A percentile compares a stretch with the other conserved stretches of the same genome.
Conservation (phyloP, 2,113 vertebrate genomes). For the Salminus brasiliensis region DNA sequence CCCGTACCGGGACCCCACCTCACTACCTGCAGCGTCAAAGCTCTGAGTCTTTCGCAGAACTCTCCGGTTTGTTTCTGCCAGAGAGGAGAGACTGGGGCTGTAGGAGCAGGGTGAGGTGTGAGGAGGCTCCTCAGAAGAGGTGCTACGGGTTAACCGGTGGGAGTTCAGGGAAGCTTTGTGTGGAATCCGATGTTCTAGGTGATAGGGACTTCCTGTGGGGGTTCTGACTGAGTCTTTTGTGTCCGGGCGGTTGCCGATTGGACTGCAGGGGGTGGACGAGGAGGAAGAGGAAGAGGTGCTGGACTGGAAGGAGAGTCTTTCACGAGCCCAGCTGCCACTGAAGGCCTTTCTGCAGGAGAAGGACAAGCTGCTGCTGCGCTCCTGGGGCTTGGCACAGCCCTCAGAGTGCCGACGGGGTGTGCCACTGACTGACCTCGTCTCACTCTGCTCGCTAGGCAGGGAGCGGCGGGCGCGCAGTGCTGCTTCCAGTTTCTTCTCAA, state of each 20-base stretch:
- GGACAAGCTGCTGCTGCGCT: conserved; percentile 59
- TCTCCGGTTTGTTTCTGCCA: conserved; percentile 57
- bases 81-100: conserved; percentile 43
- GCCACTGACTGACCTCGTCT: background rate
- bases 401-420: conserved; percentile 57
- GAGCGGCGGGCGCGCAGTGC: conserved; percentile 69
- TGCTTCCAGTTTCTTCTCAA: conserved; percentile 82
- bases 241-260: conserved; percentile 12
- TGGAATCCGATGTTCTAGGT: conserved; percentile 47
- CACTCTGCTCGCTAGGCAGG: background rate
- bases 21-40: conserved; percentile 73
- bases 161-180: conserved; percentile 49
- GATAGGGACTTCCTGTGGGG: conserved; percentile 19
- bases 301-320: conserved; percentile 48
- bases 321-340: conserved; percentile 56
- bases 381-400: conserved; percentile 44
- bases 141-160: conserved; percentile 50
- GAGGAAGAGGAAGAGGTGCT: conserved; percentile 59
- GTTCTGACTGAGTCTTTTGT: conserved; percentile 38
- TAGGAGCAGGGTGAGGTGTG: conserved; percentile 53
- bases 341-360: conserved; percentile 57
- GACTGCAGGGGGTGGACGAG: conserved; percentile 58
- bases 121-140: conserved; percentile 61
- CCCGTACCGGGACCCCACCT: conserved; percentile 68
- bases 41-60: conserved; percentile 80